Evolutionary conservation across 2,113 vertebrate species (phyloP).

Genomic region (Callipepla squamata): DNA sequence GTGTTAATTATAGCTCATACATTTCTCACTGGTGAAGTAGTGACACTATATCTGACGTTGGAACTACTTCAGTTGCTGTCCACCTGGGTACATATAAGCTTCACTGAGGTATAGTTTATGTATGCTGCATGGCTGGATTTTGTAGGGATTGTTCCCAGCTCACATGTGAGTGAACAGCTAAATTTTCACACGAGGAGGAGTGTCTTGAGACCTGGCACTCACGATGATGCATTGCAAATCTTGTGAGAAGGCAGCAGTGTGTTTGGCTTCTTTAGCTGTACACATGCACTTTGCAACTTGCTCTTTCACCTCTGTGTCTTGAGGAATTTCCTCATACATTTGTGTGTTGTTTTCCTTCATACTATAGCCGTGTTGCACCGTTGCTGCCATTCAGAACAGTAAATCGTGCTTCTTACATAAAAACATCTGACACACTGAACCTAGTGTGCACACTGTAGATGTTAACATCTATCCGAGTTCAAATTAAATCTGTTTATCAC

Average conservation of each 20-base stretch:
- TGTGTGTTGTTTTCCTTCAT: background rate
- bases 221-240: background rate
- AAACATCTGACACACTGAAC: background rate
- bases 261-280: background rate
- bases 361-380: rapidly evolving
- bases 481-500: background rate
- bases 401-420: background rate
- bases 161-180: background rate
- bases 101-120: background rate
- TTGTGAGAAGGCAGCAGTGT: background rate
- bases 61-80: background rate
- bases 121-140: background rate
- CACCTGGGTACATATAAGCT: background rate
- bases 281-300: rapidly evolving
- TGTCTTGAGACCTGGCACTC: background rate
- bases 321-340: background rate
- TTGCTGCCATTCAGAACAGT: background rate
- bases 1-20: background rate
- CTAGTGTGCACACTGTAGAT: background rate
- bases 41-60: background rate
- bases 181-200: background rate
- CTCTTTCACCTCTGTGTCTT: background rate
- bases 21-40: background rate
- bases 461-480: background rate
- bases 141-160: background rate